These are phyloP conservation scores for Tachyglossus aculeatus DNA, from an alignment of 2,797 vertebrate genomes.

Conservation along the genomic window DNA sequence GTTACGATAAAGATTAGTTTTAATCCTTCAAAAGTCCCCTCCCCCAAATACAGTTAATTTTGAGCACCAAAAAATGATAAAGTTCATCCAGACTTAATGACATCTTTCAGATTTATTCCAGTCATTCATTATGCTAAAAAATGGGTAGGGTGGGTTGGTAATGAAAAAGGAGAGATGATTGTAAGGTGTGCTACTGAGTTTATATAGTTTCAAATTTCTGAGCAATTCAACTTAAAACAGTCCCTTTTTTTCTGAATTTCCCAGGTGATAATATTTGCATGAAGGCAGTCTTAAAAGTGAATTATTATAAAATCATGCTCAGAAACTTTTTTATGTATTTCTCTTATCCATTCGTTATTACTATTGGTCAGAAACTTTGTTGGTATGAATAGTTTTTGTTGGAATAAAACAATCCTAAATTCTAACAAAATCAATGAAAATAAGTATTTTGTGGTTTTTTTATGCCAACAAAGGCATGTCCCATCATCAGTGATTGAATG, in stretches of 20 bases:
- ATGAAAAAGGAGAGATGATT: neutral
- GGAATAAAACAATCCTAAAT: conserved; percentile 21
- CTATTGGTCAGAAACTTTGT: neutral
- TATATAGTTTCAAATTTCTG: neutral
- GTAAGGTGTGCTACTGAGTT: neutral
- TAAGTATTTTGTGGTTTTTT: neutral
- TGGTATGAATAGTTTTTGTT: conserved; percentile 9
- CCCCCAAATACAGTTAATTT: too few relatives aligned
- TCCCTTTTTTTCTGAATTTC: neutral
- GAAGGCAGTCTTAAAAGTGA: neutral
- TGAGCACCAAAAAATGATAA: too few relatives aligned
- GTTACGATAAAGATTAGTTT: too few relatives aligned
- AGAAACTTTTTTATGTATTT: neutral
- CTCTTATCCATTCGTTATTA: too few relatives aligned
- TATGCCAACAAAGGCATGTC: conserved; percentile 21
- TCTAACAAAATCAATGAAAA: conserved; percentile 37
- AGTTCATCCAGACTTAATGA: too few relatives aligned
- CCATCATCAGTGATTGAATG: conserved; percentile 39
- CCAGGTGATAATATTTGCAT: neutral
- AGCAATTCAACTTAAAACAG: neutral
- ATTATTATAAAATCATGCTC: neutral
- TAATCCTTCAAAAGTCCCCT: too few relatives aligned
- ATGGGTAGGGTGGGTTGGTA: neutral
- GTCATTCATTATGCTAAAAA: too few relatives aligned
- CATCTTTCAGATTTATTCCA: too few relatives aligned